phyloP scores from a whole-genome alignment of 2,113 vertebrate genomes.

The Nestor notabilis region DNA sequence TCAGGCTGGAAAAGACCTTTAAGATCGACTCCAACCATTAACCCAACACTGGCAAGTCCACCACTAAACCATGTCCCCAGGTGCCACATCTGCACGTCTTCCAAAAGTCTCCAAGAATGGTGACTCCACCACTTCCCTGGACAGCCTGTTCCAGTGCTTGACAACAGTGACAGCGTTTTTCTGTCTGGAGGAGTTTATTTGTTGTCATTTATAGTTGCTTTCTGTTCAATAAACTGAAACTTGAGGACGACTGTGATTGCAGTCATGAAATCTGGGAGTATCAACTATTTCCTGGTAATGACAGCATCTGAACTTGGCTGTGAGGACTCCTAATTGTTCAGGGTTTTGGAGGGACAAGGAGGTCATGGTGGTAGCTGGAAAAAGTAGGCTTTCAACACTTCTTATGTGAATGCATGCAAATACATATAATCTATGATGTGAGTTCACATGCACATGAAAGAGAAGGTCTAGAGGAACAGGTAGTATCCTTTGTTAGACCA shows the following conservation, averaged over 20 bases:
- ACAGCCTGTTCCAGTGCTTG: background rate
- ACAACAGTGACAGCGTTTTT: background rate
- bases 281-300: background rate
- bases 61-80: background rate
- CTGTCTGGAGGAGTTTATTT: background rate
- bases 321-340: background rate
- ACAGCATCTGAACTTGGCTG: background rate
- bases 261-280: background rate
- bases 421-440: accelerated
- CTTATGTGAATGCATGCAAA: accelerated
- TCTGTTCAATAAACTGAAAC: background rate
- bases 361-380: background rate
- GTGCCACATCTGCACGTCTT: background rate
- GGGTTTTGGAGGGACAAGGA: background rate
- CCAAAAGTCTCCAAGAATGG: background rate
- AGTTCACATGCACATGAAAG: background rate
- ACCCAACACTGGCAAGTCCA: background rate
- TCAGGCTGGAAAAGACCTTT: background rate
- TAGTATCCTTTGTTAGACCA: background rate
- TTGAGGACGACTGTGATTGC: background rate
- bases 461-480: background rate
- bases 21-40: background rate
- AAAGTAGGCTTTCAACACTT: background rate
- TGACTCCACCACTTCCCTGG: background rate
- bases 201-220: background rate